Evolutionary conservation across 2,888 invertebrate species (phyloP), one percentile per base, ranked within the genome.

Genomic region (Heliconius charithonia): DNA sequence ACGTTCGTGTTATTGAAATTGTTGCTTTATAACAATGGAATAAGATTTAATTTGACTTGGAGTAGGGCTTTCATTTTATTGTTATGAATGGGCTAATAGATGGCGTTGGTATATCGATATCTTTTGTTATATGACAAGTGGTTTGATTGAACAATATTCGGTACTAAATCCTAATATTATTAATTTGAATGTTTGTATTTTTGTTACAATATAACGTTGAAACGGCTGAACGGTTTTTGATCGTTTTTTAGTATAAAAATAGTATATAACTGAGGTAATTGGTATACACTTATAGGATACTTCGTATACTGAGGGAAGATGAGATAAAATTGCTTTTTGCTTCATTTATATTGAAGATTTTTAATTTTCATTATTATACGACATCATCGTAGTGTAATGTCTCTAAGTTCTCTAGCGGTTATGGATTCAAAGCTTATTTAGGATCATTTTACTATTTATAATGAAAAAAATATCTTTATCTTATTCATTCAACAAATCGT

Each of bases 1-100:
- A 90, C 85, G 86, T 85, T 83, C 83, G 82, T 87, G 90, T 91
- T 87, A 86, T 84, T 83, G 87, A 90, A 91, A 93, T 93, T 91
- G 89, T 87, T 89, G 86, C 92, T 89, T 88, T 93, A 90, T 86
- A 80, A 75, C 65, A 80, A 83, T 80, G 16, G 79, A 19, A 85
- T 92, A 93, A 88, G 89, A 90, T 85, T 84, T 88, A 87, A 89
- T 91, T 85, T 83, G 81, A 85, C 82, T 83, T 78, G 84, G 82
- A 81, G 77, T 75, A 56, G 72, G 75, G 81, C 80, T 41, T 66
- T 70, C 75, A 82, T 82, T 85, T 83, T 85, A 86, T 86, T 87
- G 82, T 85, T 83, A 84, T 82, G 83, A 83, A 81, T 85, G 84
- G 73, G 80, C 82, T 86, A 86, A 85, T 89, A 93, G 93, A 92